Base-by-base conservation (phyloP, 1,140 invertebrate genomes). In the Mylabris phalerata region DNA sequence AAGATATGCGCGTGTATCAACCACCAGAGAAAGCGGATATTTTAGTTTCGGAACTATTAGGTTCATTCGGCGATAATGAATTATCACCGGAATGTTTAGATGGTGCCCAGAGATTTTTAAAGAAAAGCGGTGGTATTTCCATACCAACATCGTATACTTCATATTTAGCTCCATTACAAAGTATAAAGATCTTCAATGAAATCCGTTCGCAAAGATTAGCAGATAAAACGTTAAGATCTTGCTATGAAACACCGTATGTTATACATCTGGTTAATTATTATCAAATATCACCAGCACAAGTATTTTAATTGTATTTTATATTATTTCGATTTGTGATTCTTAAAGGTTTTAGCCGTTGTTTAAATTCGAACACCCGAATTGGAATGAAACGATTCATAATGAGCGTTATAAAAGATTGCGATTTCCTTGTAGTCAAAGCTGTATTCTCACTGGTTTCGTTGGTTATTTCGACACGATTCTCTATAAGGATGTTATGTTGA, bases 21-120 rank as follows among this genome's bases (percentile, higher is more conserved):
- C 79, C 86, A 4, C 82, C 90, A 0, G 88, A 92, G 67, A 84
- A 88, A 68, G 93, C 95, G 1, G 97, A 99, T 75, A 95, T 99
- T 60, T 76, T 99, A 32, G 89, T 99, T 1, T 98, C 95, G 7
- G 98, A 99, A 79, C 78, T 99, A 11, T 78, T 99, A 6, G 87
- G 98, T 4, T 98, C 96, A 7, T 98, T 99, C 81, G 95, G 95
- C 13, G 96, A 99, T 73, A 99, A 99, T 76, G 98, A 99, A 79
- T 81, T 99, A 1, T 97, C 93, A 1, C 98, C 98, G 0, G 98
- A 99, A 76, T 99, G 97, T 78, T 80, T 99, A 9, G 95, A 99
- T 80, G 95, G 95, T 4, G 94, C 93, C 9, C 86, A 94, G 66
- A 83, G 86, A 43, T 89, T 95, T 63, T 75, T 98, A 0, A 95